Percentiles rank a stretch among this genome's conserved stretches.
Conservation (phyloP, 1,140 invertebrate genomes). For the Drosophila neocordata region DNA sequence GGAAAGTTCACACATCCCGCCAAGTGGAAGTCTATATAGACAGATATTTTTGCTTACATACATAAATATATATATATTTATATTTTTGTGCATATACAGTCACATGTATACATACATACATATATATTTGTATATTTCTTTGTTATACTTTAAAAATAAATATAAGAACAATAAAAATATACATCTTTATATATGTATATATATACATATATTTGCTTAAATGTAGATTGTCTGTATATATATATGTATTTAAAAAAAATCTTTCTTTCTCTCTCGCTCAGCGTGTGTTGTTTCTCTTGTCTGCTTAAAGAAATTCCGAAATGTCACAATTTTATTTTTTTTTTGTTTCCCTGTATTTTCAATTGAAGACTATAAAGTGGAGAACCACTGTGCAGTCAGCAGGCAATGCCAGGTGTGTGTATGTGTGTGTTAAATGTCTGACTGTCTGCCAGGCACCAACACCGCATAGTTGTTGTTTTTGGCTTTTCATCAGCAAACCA, state of each 20-base stretch:
- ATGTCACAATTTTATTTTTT: conserved; percentile 54
- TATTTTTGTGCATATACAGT: conserved; percentile 18
- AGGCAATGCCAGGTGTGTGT: conserved; percentile 24
- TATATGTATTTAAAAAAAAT: neutral
- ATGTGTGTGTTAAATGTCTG: conserved; percentile 55
- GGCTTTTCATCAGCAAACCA: conserved; percentile 67
- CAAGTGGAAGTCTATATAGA: conserved; percentile 36
- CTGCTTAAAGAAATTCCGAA: conserved; percentile 25
- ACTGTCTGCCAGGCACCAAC: conserved; percentile 70
- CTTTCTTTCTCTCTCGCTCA: neutral
- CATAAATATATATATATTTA: conserved; percentile 28
- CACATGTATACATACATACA: conserved; percentile 26
- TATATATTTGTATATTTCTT: conserved; percentile 25
- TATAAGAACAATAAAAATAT: conserved; percentile 3
- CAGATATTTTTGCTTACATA: conserved; percentile 22
- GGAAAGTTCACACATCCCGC: conserved; percentile 73
- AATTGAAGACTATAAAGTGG: conserved; percentile 63
- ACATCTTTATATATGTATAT: neutral
- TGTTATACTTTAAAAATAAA: conserved; percentile 19
- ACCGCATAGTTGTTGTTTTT: conserved; percentile 53
- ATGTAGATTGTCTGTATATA: neutral
- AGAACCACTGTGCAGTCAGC: conserved; percentile 63
- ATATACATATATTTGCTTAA: neutral
- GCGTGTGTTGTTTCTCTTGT: neutral
- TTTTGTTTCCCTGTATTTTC: conserved; percentile 45